Base-by-base conservation (phyloP, 2,888 invertebrate genomes). In the Drosophila anomelani region DNA sequence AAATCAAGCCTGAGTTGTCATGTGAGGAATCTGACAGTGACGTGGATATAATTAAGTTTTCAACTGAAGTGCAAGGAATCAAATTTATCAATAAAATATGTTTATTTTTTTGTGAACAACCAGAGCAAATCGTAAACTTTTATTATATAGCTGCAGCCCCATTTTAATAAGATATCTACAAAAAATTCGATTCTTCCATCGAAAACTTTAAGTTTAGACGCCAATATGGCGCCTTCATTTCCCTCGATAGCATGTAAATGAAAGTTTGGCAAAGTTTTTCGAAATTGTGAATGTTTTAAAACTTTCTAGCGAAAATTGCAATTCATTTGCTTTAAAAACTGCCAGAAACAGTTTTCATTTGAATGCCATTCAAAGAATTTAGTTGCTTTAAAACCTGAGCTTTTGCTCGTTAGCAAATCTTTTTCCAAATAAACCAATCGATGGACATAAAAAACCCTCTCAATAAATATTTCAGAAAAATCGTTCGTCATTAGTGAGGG, bases 401-500 rank as follows among this genome's bases (percentile, higher is more conserved):
- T 46, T 32, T 43, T 43, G 38, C 20, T 23, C 7, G 23, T 59
- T 53, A 53, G 26, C 13, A 53, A 53, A 34, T 46, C 13, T 26
- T 13, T 7, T 51, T 39, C 17, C 6, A 34, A 41, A 20, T 34
- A 34, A 23, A n/a, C 34, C 36, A 44, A 53, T 64, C 36, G 7
- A 23, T 32, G 12, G 8, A 1, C 17, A 10, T 41, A 43, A 23
- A 47, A 26, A 26, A 13, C 20, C 8, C 26, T 23, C 7, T 17
- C n/a, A n/a, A 23, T 46, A 13, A 15, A 39, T 36, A 32, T 36
- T 26, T 1, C 32, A 26, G 20, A 36, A 58, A 74, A 76, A 80
- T 78, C 20, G 61, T 46, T 51, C 34, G 39, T 44, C 39, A 69
- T 72, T 72, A 56, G 44, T 66, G 17, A 17, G 55, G 34, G 43